These are phyloP conservation scores for Cotesia vestalis DNA, from an alignment of 1,140 invertebrate species.

Conservation along the genomic window DNA sequence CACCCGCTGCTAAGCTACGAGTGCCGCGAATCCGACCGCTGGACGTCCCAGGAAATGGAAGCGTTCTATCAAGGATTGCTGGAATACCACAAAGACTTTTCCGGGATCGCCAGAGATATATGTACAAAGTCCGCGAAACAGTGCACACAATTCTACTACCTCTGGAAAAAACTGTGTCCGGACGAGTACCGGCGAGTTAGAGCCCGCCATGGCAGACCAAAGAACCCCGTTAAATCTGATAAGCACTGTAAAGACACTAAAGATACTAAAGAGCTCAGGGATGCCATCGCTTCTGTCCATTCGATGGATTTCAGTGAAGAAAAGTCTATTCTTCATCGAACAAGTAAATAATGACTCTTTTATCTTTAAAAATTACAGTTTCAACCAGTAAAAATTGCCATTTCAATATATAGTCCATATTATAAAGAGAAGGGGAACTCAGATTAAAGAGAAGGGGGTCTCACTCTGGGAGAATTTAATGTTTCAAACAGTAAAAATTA, in stretches of 20 bases:
- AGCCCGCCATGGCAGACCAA: constrained; percentile 57
- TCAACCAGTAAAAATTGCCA: no score
- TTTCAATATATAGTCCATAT: no score
- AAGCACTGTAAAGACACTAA: constrained; percentile 52
- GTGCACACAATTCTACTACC: constrained; percentile 97
- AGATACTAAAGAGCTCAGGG: constrained; percentile 59
- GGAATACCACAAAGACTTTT: constrained; percentile 95
- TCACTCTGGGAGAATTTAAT: no score
- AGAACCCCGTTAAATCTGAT: constrained; percentile 53
- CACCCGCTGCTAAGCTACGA: constrained; percentile 79
- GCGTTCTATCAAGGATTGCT: constrained; percentile 87
- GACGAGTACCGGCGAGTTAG: constrained; percentile 81
- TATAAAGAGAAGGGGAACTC: no score
- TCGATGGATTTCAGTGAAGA: constrained; percentile 63
- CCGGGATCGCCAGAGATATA: constrained; percentile 85
- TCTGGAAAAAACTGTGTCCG: constrained; percentile 96
- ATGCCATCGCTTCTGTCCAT: constrained; percentile 62
- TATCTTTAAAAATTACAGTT: no score
- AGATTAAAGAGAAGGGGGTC: no score
- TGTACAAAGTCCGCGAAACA: constrained; percentile 89
- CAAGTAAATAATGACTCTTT: no score
- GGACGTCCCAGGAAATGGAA: constrained; percentile 88
- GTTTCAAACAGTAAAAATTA: no score
- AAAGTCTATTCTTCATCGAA: constrained; percentile 63
- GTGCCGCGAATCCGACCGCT: constrained; percentile 80